phyloP scores from a whole-genome alignment of 2,888 invertebrate species.

The Metopia argyrocephala region DNA sequence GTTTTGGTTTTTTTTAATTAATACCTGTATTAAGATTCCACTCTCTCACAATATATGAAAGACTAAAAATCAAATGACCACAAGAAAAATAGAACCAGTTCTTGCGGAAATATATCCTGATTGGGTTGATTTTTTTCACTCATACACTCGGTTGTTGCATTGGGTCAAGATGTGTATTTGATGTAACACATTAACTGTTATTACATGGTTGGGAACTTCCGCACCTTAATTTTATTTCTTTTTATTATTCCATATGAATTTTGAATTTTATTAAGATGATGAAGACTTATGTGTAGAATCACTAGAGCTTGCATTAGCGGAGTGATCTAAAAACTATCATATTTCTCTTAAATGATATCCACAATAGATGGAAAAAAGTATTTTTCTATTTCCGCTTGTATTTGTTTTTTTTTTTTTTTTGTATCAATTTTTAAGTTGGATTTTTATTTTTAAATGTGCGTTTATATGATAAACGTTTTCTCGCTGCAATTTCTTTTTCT shows the following conservation, averaged over 20 bases:
- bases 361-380: not conserved
- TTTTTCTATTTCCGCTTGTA: not conserved
- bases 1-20: slow-evolving; percentile 38
- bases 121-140: slow-evolving; percentile 45
- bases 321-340: not conserved
- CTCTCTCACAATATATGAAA: not conserved
- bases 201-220: slow-evolving; percentile 76
- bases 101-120: slow-evolving; percentile 67
- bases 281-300: slow-evolving; percentile 32
- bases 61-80: slow-evolving; percentile 31
- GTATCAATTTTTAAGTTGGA: not conserved
- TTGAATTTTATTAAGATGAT: slow-evolving; percentile 35
- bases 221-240: slow-evolving; percentile 67
- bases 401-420: not conserved
- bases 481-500: too few species aligned
- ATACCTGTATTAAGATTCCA: slow-evolving; percentile 12
- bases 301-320: not conserved
- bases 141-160: slow-evolving; percentile 23
- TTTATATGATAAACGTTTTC: not conserved
- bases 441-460: not conserved
- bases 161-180: slow-evolving; percentile 43
- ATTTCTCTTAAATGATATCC: not conserved
- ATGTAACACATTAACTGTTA: slow-evolving; percentile 74
- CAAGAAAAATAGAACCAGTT: slow-evolving; percentile 51
- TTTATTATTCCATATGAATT: slow-evolving; percentile 19